These are phyloP conservation scores for Pteropus alecto DNA, from an alignment of 2,113 vertebrate genomes.

Conservation along the genomic window DNA sequence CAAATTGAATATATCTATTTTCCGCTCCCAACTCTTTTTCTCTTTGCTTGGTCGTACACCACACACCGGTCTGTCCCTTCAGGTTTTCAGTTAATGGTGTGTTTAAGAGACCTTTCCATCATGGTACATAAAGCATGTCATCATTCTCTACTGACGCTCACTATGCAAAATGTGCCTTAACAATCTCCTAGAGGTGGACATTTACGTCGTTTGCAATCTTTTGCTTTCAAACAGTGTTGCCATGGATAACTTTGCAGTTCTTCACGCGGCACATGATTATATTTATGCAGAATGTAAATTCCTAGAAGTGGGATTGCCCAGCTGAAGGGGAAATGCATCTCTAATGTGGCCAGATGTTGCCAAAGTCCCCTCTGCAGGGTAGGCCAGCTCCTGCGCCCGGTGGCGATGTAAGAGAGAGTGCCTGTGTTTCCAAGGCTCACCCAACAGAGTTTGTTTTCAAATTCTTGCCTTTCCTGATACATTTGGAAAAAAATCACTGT, in stretches of 20 bases:
- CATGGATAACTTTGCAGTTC: neutral
- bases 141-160: neutral
- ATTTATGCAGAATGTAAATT: neutral
- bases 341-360: neutral
- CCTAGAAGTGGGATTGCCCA: neutral
- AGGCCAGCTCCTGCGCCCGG: neutral
- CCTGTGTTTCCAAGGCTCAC: neutral
- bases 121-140: neutral
- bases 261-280: neutral
- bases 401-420: fast-evolving
- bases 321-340: neutral
- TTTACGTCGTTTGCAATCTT: neutral
- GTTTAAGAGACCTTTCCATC: neutral
- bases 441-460: neutral
- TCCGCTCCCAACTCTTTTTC: neutral
- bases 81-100: neutral
- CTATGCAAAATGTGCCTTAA: neutral
- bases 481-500: neutral
- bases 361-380: neutral
- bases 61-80: too few relatives aligned
- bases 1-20: neutral
- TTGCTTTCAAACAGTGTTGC: neutral
- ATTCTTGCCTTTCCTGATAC: neutral
- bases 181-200: too few relatives aligned
- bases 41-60: neutral